Evolutionary conservation across 35 echinoderm and acorn worm genomes (phyloP).

Genomic region (Nesometra sesokonis): DNA sequence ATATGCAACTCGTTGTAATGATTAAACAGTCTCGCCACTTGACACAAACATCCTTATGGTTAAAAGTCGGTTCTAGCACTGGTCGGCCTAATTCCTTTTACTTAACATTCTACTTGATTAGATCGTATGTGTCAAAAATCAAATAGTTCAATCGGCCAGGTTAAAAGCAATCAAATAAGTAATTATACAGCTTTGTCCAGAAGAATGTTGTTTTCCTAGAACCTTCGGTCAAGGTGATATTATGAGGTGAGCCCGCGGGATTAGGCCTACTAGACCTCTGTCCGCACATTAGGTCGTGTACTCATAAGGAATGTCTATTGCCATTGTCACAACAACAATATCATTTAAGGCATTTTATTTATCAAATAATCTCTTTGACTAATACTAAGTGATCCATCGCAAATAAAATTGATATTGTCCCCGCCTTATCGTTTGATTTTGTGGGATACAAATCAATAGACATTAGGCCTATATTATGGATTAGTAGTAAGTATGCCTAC

Average conservation of each 20-base stretch:
- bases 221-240: background rate
- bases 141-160: background rate
- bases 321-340: background rate
- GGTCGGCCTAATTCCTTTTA: background rate
- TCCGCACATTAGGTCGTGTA: background rate
- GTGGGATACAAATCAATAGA: too few relatives aligned
- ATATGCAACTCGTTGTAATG: too few relatives aligned
- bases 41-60: background rate
- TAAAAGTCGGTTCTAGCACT: background rate
- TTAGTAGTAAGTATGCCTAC: too few relatives aligned
- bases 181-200: background rate
- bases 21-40: background rate
- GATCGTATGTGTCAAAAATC: background rate
- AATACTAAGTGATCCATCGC: too few relatives aligned
- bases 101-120: background rate
- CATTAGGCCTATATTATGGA: too few relatives aligned
- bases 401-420: too few relatives aligned
- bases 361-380: background rate
- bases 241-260: too few relatives aligned
- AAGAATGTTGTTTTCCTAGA: background rate
- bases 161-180: background rate
- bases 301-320: background rate
- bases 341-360: background rate
- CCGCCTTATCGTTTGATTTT: too few relatives aligned
- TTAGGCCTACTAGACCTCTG: too few relatives aligned